These are phyloP conservation scores for Brachypterus glaber DNA, from an alignment of 2,888 invertebrate genomes.

Conservation along the genomic window DNA sequence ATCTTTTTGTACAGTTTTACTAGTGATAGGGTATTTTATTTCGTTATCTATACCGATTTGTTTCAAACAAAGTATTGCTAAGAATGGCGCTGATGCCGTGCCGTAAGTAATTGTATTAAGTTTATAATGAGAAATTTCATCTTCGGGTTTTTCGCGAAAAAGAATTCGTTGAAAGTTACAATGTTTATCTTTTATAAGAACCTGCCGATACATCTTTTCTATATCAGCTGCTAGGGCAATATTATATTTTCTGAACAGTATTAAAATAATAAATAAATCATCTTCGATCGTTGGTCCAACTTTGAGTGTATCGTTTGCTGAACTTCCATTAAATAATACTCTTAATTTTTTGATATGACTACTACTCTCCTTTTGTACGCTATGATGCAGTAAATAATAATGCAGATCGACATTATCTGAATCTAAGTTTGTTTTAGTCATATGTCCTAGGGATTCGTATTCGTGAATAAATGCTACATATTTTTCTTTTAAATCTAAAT, in stretches of 20 bases:
- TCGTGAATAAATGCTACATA: conserved; percentile 6
- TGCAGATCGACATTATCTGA: background rate
- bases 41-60: conserved; percentile 8
- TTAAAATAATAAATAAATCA: no score
- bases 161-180: no score
- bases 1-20: conserved; percentile 11
- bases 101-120: conserved; percentile 12
- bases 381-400: conserved; percentile 14
- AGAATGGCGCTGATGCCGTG: conserved; percentile 10
- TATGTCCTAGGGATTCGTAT: conserved; percentile 5
- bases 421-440: background rate
- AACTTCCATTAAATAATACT: no score
- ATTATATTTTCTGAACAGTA: no score
- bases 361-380: conserved; percentile 8
- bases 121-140: no score
- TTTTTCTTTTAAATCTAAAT: conserved; percentile 2
- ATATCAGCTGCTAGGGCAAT: no score
- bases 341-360: no score
- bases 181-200: no score
- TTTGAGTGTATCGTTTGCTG: no score
- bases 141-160: no score
- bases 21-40: conserved; percentile 6
- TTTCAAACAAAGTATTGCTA: conserved; percentile 10
- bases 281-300: no score
- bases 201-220: no score